These are phyloP conservation scores for Apteryx owenii DNA, from an alignment of 2,113 vertebrate species.

Conservation along the genomic window DNA sequence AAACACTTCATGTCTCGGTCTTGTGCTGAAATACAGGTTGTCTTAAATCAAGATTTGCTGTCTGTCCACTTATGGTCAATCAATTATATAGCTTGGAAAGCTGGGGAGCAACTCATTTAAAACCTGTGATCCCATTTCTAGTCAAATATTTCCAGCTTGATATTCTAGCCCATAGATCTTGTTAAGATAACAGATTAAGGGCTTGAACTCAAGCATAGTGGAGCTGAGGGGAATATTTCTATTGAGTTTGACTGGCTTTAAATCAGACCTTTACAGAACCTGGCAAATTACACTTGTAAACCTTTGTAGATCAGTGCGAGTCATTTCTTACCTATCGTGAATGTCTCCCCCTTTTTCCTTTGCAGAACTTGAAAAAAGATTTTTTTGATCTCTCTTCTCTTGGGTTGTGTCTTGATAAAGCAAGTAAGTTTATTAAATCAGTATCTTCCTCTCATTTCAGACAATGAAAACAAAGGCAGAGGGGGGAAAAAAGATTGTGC, in stretches of 20 bases:
- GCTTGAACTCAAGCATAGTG: not conserved
- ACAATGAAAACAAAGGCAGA: not conserved
- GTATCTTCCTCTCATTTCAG: not conserved
- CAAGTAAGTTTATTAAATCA: not conserved
- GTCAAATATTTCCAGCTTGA: not conserved
- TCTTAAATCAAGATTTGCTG: not conserved
- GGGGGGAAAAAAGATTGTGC: not conserved
- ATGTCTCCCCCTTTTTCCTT: constrained; percentile 14
- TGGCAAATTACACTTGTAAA: constrained; percentile 36
- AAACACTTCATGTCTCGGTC: not conserved
- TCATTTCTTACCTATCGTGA: constrained; percentile 11
- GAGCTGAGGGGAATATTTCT: constrained; percentile 8
- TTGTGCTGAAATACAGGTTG: not conserved
- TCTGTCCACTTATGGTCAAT: not conserved
- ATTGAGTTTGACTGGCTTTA: constrained; percentile 28
- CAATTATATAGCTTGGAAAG: not conserved
- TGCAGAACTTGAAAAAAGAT: not conserved
- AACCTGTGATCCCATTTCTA: not conserved
- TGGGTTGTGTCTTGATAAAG: not conserved
- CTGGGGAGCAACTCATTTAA: not conserved
- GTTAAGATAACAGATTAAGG: constrained; percentile 47
- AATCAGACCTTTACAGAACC: constrained; percentile 41
- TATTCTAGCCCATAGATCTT: constrained; percentile 24
- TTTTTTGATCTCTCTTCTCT: not conserved
- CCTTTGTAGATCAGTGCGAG: constrained; percentile 43